Evolutionary conservation across 2,797 vertebrate genomes (phyloP).

Genomic region (Girardinus metallicus): DNA sequence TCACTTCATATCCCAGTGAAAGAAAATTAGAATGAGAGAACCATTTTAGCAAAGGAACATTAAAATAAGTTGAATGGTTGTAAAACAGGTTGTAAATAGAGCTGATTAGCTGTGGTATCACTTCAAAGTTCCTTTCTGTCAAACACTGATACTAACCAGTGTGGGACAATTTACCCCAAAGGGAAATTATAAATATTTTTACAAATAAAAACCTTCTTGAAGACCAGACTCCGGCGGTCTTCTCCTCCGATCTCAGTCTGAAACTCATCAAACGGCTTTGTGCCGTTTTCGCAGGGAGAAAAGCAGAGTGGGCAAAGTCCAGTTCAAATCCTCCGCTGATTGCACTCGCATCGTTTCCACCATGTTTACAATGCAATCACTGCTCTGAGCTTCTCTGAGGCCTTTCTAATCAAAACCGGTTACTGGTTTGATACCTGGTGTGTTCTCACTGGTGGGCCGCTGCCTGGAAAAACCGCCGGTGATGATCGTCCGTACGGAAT

Average conservation of each 20-base stretch:
- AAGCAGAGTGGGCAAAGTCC: neutral
- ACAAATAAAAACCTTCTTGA: neutral
- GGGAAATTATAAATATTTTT: neutral
- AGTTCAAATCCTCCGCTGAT: constrained; percentile 46
- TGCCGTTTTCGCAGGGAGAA: neutral
- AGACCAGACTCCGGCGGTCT: neutral
- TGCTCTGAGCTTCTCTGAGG: constrained; percentile 14
- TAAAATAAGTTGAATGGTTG: neutral
- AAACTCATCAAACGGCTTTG: constrained; percentile 1
- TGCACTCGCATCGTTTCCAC: constrained; percentile 38
- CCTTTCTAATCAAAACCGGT: constrained; percentile 49
- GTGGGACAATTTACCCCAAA: neutral
- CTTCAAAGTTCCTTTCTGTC: neutral
- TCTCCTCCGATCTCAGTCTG: neutral
- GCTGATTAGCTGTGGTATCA: neutral
- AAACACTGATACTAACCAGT: neutral
- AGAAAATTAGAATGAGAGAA: neutral
- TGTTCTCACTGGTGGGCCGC: constrained; percentile 19
- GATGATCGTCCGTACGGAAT: neutral
- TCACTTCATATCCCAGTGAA: neutral
- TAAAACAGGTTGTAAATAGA: neutral
- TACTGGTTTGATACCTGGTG: constrained; percentile 22
- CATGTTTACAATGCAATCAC: constrained; percentile 39
- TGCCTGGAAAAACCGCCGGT: constrained; percentile 6
- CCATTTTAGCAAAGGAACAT: neutral